Percentiles rank a stretch among this genome's conserved stretches.
phyloP scores from a whole-genome alignment of 2,888 invertebrate species.

The Campopleginae sp. region DNA sequence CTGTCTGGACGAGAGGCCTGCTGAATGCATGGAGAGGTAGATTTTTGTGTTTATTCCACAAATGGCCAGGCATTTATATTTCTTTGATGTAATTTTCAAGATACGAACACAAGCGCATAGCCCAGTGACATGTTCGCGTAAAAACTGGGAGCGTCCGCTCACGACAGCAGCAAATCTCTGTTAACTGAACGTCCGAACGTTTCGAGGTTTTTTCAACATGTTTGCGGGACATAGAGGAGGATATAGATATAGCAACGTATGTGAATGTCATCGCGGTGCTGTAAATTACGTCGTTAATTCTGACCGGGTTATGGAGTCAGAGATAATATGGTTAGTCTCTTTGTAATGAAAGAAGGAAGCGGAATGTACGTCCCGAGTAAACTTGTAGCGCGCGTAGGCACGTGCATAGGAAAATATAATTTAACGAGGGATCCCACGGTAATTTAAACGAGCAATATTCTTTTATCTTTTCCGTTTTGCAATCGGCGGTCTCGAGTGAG shows the following conservation, averaged over 20 bases:
- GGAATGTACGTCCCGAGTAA: not conserved
- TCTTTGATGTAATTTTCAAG: not conserved
- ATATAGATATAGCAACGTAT: conserved; percentile 5
- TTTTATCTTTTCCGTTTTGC: not conserved
- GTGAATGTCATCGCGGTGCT: not conserved
- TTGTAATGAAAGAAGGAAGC: too few species aligned
- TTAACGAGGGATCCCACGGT: conserved; percentile 20
- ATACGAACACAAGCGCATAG: not conserved
- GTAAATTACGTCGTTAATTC: conserved; percentile 54
- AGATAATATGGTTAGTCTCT: conserved; percentile 23
- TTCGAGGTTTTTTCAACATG: not conserved
- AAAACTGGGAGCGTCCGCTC: conserved; percentile 1
- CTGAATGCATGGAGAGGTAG: not conserved
- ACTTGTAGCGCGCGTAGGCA: conserved; percentile 11
- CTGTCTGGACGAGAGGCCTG: not conserved
- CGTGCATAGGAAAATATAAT: conserved; percentile 44
- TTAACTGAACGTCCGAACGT: conserved; percentile 21
- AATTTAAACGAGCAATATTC: conserved; percentile 6
- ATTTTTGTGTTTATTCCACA: not conserved
- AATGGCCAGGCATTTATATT: not conserved
- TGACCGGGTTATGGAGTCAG: conserved; percentile 11
- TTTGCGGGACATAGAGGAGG: not conserved
- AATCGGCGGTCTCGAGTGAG: conserved; percentile 7
- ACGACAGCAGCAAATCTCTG: not conserved
- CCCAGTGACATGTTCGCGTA: not conserved